Base-by-base conservation (phyloP, 1,140 invertebrate species). In the Meloidogyne hapla region DNA sequence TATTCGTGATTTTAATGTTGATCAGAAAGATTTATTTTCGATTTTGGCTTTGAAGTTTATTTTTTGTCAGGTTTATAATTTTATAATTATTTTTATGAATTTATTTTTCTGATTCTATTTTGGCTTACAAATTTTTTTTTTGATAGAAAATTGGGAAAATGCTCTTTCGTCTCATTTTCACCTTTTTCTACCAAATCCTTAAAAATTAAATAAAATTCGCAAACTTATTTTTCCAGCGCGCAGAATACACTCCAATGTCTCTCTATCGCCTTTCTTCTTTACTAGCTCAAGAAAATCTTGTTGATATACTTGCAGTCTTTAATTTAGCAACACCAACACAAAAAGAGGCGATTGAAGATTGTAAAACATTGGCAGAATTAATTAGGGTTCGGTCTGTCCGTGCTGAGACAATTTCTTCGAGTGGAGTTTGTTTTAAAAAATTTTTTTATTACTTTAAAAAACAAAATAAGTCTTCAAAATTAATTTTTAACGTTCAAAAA, bases 1-100 rank as follows among this genome's bases (percentile, higher is more conserved):
- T 38, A 90, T 97, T 69, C 91, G 91, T 81, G 91, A 91, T 0
- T 95, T 95, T 85, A 94, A 94, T 91, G 92, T 92, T 80, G 92
- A 94, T 87, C 89, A 91, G 33, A 90, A 91, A 77, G 94, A 94
- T 61, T 90, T 97, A 38, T 94, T 93, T 82, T 94, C 98, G 88
- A 92, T 98, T 68, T 89, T 99, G 61, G 94, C 94, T 64, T 96
- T 97, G 87, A 98, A 98, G 88, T 94, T 94, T 86, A 91, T 92
- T 80, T 93, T 92, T 87, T 91, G 92, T 84, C 90, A 91, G 86
- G 88, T 88, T 73, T 74, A 77, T n/a, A n/a, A n/a, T 70, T 70
- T 63, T 62, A 13, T 18, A 65, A 45, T 18, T 73, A 21, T 42
- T 68, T 45, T 42, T 61, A 26, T 80, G 33, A 26, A 61, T 42